Evolutionary conservation across 2,113 vertebrate species (phyloP).

Genomic region (Aplodontia rufa): DNA sequence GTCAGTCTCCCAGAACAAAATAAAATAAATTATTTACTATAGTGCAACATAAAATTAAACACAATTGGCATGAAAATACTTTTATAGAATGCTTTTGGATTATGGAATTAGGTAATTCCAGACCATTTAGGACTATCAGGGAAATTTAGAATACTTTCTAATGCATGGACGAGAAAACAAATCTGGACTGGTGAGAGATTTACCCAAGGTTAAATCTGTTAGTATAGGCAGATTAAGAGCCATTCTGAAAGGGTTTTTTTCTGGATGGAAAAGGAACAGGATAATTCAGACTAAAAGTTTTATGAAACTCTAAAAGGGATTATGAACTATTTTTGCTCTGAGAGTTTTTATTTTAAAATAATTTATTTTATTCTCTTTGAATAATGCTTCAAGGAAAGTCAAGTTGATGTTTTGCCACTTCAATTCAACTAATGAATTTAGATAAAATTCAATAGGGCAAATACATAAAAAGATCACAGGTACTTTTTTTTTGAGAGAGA

Average conservation of each 20-base stretch:
- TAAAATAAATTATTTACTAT: conserved; percentile 27
- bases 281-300: neutral
- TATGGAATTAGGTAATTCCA: neutral
- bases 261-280: neutral
- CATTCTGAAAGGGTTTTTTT: conserved; percentile 44
- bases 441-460: neutral
- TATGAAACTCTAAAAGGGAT: conserved; percentile 10
- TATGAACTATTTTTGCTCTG: conserved; percentile 48
- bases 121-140: neutral
- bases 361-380: neutral
- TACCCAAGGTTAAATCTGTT: neutral
- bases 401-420: conserved; percentile 38
- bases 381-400: conserved; percentile 48
- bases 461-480: conserved; percentile 7
- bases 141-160: neutral
- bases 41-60: neutral
- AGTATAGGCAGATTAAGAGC: neutral
- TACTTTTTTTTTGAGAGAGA: conserved; percentile 35
- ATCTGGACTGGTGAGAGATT: neutral
- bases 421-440: conserved; percentile 45
- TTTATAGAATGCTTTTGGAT: neutral
- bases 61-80: conserved; percentile 40
- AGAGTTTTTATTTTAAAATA: conserved; percentile 52
- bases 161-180: neutral
- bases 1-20: neutral